A percentile compares a stretch with the other conserved stretches of the same genome.
Evolutionary conservation across 2,888 invertebrate genomes (phyloP).

Genomic region (Philopedon plagiatum): DNA sequence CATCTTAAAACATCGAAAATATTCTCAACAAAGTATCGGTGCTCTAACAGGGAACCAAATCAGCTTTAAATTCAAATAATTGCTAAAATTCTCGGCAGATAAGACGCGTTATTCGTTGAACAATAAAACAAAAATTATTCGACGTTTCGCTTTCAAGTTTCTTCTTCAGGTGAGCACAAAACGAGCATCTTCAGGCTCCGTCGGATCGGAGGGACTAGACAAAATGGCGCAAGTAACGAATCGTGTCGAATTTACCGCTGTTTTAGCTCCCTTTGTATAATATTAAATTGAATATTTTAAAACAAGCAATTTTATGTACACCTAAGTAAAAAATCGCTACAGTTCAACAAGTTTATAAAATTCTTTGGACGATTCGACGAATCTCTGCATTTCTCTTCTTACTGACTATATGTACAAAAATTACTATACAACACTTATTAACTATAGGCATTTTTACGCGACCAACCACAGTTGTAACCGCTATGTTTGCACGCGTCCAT

Average conservation of each 20-base stretch:
- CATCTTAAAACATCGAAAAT: constrained; percentile 50
- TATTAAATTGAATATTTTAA: too few species aligned
- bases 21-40: constrained; percentile 43
- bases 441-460: background rate
- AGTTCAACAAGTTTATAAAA: constrained; percentile 30
- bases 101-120: too few species aligned
- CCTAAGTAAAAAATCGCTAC: constrained; percentile 31
- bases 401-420: background rate
- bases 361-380: constrained; percentile 31
- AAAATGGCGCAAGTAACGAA: too few species aligned
- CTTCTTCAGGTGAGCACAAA: too few species aligned
- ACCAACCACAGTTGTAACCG: too few species aligned
- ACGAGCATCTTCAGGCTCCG: too few species aligned
- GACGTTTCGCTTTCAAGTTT: too few species aligned
- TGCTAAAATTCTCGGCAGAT: background rate
- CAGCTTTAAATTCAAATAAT: constrained; percentile 34
- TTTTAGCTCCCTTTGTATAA: background rate
- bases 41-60: constrained; percentile 8
- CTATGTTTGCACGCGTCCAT: too few species aligned
- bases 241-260: constrained; percentile 3
- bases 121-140: too few species aligned
- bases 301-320: constrained; percentile 35
- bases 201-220: too few species aligned
- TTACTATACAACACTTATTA: background rate
- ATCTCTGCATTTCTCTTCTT: constrained; percentile 7